Base-by-base conservation (phyloP, 2,888 invertebrate species). In the Meteorus cinctellus region DNA sequence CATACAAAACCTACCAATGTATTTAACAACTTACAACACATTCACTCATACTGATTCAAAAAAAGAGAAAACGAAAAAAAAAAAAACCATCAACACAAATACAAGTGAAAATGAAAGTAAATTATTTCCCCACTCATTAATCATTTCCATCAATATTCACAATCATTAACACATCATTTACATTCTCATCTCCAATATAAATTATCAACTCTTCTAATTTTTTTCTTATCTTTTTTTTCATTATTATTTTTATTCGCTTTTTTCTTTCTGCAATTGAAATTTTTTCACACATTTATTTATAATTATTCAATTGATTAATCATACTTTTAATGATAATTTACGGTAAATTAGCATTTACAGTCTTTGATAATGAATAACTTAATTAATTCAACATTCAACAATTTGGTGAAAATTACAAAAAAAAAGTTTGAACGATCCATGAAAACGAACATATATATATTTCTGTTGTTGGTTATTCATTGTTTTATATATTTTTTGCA, bases 381-480 rank as follows among this genome's bases (percentile, higher is more conserved):
- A 48, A 4, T 48, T n/a, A 0, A n/a, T 48, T n/a, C 16, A 48
- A 48, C n/a, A 48, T 14, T 48, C 4, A 48, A 48, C 48, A 48
- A 81, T 4, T 86, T 78, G 24, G 77, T 75, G 14, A 48, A 48
- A 48, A 48, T 4, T 24, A 24, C 24, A 24, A 24, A 48, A 48
- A 48, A 48, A 48, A 4, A 16, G 14, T 34, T 2, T 5, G 16
- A 48, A 48, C 48, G 48, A n/a, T 48, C 4, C 3, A n/a, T n/a
- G 4, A 48, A 16, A 48, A n/a, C 48, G 4, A 4, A n/a, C 14
- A 48, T n/a, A n/a, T 48, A n/a, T 48, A 48, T 48, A 48, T 48
- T 16, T n/a, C 3, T 48, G 14, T n/a, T 48, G 1, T 48, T n/a
- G 10, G 14, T 14, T 45, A 45, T 48, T n/a, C 34, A n/a, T n/a